Conservation (phyloP, 2,888 invertebrate species). For the Polymixis lichenea region DNA sequence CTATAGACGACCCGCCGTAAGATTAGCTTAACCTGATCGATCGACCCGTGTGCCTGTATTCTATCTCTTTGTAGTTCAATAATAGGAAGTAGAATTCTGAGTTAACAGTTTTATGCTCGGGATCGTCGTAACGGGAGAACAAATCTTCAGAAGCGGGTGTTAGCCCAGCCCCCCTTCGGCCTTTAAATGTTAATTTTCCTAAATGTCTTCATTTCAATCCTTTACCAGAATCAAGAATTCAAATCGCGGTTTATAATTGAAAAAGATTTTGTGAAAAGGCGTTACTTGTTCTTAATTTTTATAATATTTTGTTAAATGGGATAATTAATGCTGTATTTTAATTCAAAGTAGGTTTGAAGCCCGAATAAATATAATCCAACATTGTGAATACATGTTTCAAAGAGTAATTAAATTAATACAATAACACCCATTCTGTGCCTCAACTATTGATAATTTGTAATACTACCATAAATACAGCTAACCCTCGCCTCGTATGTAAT, state of each 20-base stretch:
- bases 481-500: background rate
- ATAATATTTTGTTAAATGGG: background rate
- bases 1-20: too few species aligned
- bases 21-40: too few species aligned
- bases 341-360: background rate
- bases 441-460: background rate
- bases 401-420: constrained; percentile 1
- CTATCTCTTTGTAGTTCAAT: constrained; percentile 49
- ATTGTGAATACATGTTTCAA: background rate
- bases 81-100: constrained; percentile 47
- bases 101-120: constrained; percentile 62
- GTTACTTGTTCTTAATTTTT: constrained; percentile 28
- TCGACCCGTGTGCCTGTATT: background rate
- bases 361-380: background rate
- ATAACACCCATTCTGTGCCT: background rate
- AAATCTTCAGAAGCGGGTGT: constrained; percentile 77
- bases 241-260: constrained; percentile 62
- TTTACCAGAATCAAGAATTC: constrained; percentile 76
- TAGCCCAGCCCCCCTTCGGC: constrained; percentile 70
- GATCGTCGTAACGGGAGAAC: constrained; percentile 67
- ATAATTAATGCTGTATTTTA: constrained; percentile 6
- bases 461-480: background rate
- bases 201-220: constrained; percentile 77
- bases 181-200: constrained; percentile 76
- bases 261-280: constrained; percentile 30